Percentiles rank a stretch among this genome's conserved stretches.
These are phyloP conservation scores for Eristalinus aeneus DNA, from an alignment of 2,888 invertebrate genomes.

Conservation along the genomic window DNA sequence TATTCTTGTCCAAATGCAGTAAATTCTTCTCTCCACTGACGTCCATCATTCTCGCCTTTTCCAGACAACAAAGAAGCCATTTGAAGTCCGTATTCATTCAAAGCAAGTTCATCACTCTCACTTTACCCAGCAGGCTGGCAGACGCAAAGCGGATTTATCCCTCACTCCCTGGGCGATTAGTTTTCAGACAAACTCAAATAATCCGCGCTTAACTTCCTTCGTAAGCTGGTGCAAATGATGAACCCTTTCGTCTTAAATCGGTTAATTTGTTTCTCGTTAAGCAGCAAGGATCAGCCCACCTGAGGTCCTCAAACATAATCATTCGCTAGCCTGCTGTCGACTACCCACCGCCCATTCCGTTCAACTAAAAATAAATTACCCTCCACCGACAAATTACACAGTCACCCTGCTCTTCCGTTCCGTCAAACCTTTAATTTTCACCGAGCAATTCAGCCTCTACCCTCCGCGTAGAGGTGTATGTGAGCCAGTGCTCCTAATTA, in stretches of 20 bases:
- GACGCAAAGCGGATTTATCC: not conserved
- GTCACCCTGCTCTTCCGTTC: constrained; percentile 11
- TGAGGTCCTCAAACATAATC: not conserved
- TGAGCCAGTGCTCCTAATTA: constrained; percentile 46
- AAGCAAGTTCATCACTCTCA: constrained; percentile 31
- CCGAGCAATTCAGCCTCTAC: constrained; percentile 13
- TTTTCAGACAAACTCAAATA: constrained; percentile 25
- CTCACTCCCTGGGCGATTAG: constrained; percentile 17
- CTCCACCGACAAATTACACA: constrained; percentile 43
- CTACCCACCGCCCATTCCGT: not conserved
- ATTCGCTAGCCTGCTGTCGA: not conserved
- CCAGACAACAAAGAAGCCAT: not conserved
- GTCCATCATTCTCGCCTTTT: not conserved
- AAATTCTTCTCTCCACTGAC: not conserved
- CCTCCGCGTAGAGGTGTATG: constrained; percentile 24
- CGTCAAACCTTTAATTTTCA: constrained; percentile 35
- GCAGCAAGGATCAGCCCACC: constrained; percentile 12
- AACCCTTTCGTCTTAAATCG: constrained; percentile 46
- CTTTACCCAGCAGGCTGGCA: not conserved
- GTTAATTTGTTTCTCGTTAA: constrained; percentile 63
- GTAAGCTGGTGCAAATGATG: constrained; percentile 5
- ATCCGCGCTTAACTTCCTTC: constrained; percentile 35
- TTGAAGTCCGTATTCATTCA: constrained; percentile 26
- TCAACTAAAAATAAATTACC: constrained; percentile 37
- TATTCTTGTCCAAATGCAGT: not conserved